Evolutionary conservation across 2,113 vertebrate species (phyloP).

Genomic region (Prionailurus bengalensis): DNA sequence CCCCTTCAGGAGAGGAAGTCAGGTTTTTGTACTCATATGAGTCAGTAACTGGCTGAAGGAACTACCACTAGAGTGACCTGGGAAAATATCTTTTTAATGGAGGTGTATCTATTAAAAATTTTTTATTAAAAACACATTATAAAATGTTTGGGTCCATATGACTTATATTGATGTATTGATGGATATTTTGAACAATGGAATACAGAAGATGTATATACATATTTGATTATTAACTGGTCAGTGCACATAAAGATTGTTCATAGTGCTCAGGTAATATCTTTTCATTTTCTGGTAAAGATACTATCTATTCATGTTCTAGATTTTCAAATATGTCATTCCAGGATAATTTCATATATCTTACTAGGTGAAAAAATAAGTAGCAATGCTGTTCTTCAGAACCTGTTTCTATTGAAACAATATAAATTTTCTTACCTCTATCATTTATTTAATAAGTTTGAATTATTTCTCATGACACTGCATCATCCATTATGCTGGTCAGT

Average conservation of each 20-base stretch:
- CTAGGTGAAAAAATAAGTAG: not conserved
- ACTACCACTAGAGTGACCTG: not conserved
- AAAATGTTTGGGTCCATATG: not conserved
- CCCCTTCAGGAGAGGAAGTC: not conserved
- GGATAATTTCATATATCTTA: not conserved
- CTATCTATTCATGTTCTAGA: not conserved
- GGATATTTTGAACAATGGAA: not conserved
- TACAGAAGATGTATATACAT: not conserved
- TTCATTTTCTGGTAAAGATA: not conserved
- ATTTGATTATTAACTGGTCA: not conserved
- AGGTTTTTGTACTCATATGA: not conserved
- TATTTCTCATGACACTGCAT: not conserved
- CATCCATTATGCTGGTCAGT: not conserved
- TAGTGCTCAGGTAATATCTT: not conserved
- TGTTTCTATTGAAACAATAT: not conserved
- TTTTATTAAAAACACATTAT: not conserved
- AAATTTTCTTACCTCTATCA: not conserved
- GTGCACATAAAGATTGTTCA: not conserved
- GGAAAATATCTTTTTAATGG: not conserved
- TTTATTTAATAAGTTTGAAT: not conserved
- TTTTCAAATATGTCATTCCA: not conserved
- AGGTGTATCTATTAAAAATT: not conserved
- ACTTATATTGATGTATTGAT: not conserved
- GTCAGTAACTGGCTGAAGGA: not conserved
- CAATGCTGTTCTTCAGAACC: not conserved